Base-by-base conservation (phyloP, 1,140 invertebrate genomes). In the Olivierus martensii region DNA sequence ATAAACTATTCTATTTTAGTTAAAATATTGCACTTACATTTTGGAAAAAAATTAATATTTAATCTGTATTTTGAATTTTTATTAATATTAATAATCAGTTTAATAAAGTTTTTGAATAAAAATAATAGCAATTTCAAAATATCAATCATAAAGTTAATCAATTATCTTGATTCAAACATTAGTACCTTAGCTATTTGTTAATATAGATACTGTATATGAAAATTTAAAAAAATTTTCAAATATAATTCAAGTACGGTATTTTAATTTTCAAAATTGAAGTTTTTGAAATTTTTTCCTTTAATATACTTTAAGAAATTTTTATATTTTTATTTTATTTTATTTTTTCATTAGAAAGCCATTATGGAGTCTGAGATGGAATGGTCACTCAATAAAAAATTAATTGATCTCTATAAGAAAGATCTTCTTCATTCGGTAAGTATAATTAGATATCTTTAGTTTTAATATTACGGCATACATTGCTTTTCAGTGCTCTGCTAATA, bases 361-460 rank as follows among this genome's bases (percentile, higher is more conserved):
- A 71, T 87, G 61, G 93, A 97, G 69, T 91, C 84, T 58, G 93
- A 96, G 71, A 79, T 76, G 21, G 91, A 96, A 73, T 97, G 93
- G 92, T 77, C 86, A 12, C 80, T 82, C 57, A 97, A 98, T 67
- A 92, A 91, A 64, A 97, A 98, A 74, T 68, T 98, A n/a, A 76
- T 97, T 1, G 83, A 90, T 55, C 69, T 96, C 21, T 79, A 75
- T 43, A 59, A 66, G 47, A 69, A 71, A 59, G 79, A 84, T 70
- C 73, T 95, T 17, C 74, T 86, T 39, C 77, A 76, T 68, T 78
- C 81, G 14, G 77, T 73, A 61, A 63, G 67, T 68, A 12, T 28
- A n/a, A 17, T 38, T 2, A n/a, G n/a, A n/a, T n/a, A n/a, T n/a
- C n/a, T n/a, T n/a, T n/a, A n/a, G n/a, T n/a, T n/a, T n/a, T n/a